phyloP scores from a whole-genome alignment of 2,113 vertebrate species.

The Lamprotornis superbus region DNA sequence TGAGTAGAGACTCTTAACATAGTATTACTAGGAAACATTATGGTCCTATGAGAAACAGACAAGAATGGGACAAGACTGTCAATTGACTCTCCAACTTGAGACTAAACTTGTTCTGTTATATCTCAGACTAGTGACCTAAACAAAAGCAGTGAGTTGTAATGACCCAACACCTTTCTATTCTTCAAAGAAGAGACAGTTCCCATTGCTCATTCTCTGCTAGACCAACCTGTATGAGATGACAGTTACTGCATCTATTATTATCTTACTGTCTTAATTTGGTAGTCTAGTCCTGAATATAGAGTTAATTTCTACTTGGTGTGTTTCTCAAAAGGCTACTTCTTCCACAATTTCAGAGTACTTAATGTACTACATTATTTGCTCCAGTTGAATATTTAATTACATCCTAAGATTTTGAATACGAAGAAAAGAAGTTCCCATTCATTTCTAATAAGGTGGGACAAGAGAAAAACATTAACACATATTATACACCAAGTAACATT shows the following conservation, averaged over 20 bases:
- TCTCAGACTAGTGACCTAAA: neutral
- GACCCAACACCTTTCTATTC: neutral
- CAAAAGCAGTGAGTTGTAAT: neutral
- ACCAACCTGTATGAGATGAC: neutral
- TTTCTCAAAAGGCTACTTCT: neutral
- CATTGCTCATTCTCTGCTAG: neutral
- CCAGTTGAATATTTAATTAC: neutral
- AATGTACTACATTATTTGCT: neutral
- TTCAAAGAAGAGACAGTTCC: neutral
- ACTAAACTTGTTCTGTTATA: neutral
- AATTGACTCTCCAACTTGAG: neutral
- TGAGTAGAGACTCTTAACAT: neutral
- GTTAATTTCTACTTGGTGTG: neutral
- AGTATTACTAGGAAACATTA: neutral
- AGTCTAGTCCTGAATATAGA: neutral
- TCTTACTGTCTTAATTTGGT: neutral
- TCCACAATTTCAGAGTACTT: neutral
- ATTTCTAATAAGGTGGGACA: neutral
- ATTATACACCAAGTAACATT: neutral
- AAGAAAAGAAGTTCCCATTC: neutral
- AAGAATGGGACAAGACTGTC: neutral
- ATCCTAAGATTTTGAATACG: neutral
- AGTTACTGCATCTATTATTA: neutral
- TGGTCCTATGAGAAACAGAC: neutral
- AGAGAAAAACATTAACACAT: neutral